Conservation (phyloP, 2,113 vertebrate genomes). For the Cercocebus atys region DNA sequence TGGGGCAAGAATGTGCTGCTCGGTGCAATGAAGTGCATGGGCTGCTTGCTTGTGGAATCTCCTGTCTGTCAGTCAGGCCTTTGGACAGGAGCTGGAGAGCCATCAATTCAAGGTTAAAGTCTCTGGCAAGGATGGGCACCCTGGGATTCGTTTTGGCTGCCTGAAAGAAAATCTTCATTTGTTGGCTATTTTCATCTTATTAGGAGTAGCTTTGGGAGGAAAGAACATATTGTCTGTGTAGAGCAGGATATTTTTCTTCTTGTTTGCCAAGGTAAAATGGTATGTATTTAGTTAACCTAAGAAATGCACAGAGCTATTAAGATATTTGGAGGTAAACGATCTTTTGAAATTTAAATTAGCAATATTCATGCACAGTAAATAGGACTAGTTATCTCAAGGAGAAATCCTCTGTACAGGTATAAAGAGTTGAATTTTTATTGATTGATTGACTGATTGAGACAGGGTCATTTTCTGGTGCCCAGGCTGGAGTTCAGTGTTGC, state of each 20-base stretch:
- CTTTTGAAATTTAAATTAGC: conserved; percentile 34
- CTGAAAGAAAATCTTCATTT: conserved; percentile 30
- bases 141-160: conserved; percentile 7
- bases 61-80: background rate
- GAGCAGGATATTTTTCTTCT: conserved; percentile 34
- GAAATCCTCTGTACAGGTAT: background rate
- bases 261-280: conserved; percentile 37
- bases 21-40: accelerated
- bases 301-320: conserved; percentile 34
- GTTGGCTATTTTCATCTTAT: conserved; percentile 52
- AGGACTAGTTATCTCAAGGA: background rate
- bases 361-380: background rate
- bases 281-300: conserved; percentile 31
- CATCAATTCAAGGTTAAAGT: conserved; percentile 48
- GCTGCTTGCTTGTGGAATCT: background rate
- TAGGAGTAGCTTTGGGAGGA: conserved; percentile 18
- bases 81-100: background rate
- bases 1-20: background rate
- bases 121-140: background rate
- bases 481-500: no score
- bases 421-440: background rate
- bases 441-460: no score
- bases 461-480: no score
- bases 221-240: conserved; percentile 8
- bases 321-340: conserved; percentile 5